phyloP scores from a whole-genome alignment of 2,797 vertebrate genomes.

The Periophthalmus magnuspinnatus region DNA sequence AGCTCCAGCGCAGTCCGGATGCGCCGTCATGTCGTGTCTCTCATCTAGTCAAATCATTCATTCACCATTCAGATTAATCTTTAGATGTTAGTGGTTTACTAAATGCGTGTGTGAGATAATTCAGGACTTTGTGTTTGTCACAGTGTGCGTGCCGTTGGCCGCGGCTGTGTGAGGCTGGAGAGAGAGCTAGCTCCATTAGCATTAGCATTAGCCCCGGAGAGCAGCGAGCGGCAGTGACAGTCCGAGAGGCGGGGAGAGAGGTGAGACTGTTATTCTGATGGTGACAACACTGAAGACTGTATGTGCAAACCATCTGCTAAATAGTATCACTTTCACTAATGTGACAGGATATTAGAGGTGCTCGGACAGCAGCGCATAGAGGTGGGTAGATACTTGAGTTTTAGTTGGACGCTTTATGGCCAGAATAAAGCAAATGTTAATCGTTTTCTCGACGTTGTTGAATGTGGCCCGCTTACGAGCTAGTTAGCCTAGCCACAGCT shows the following conservation, averaged over 20 bases:
- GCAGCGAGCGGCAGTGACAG: conserved; percentile 50
- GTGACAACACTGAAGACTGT: conserved; percentile 52
- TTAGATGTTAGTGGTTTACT: conserved; percentile 45
- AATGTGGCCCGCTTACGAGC: conserved; percentile 57
- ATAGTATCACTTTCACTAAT: conserved; percentile 30
- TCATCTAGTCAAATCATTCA: conserved; percentile 52
- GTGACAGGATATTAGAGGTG: not conserved
- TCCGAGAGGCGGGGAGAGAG: conserved; percentile 68
- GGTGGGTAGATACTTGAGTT: conserved; percentile 17
- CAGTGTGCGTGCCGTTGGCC: conserved; percentile 14
- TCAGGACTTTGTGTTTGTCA: not conserved
- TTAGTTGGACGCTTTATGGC: conserved; percentile 21
- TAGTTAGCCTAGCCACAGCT: conserved; percentile 67
- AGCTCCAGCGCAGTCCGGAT: conserved; percentile 65
- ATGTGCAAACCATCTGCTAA: conserved; percentile 30
- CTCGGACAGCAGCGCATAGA: conserved; percentile 19
- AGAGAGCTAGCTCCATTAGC: conserved; percentile 61
- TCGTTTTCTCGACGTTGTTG: conserved; percentile 65
- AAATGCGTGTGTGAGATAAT: conserved; percentile 24
- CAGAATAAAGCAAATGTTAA: conserved; percentile 30
- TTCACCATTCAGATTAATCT: conserved; percentile 53
- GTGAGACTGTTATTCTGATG: conserved; percentile 69
- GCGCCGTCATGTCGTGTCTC: conserved; percentile 70
- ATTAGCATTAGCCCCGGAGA: conserved; percentile 35
- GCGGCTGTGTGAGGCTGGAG: conserved; percentile 38